phyloP scores from a whole-genome alignment of 2,113 vertebrate genomes.

The Scomber scombrus region DNA sequence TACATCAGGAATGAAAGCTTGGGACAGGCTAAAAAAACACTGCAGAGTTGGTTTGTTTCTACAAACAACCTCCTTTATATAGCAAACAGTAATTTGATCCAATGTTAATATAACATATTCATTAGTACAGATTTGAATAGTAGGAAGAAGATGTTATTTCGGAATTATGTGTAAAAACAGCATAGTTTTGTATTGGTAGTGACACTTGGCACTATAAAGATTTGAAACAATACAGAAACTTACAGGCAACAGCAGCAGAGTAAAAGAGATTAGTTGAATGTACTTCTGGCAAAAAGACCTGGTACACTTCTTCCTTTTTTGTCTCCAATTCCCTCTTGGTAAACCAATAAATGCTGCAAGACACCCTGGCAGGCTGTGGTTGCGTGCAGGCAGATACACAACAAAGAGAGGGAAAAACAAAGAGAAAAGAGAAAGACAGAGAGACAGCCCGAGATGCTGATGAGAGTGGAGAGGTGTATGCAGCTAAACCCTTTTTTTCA shows the following conservation, averaged over 20 bases:
- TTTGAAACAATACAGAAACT: background rate
- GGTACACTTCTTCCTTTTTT: background rate
- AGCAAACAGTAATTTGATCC: no score
- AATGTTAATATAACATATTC: no score
- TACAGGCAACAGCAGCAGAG: conserved; percentile 2
- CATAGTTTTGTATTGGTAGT: no score
- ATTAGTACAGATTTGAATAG: no score
- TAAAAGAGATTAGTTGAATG: conserved; percentile 16
- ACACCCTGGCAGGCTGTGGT: conserved; percentile 21
- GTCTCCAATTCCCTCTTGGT: conserved; percentile 6
- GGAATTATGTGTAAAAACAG: no score
- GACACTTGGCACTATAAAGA: background rate
- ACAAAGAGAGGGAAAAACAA: conserved; percentile 27
- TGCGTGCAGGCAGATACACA: conserved; percentile 35
- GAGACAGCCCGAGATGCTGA: conserved; percentile 52
- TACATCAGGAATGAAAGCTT: no score
- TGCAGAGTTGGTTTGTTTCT: no score
- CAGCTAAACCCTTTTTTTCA: conserved; percentile 36
- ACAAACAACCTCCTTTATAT: no score
- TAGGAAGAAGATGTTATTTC: no score
- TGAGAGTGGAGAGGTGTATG: conserved; percentile 48
- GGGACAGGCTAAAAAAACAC: background rate
- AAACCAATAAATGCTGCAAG: conserved; percentile 32
- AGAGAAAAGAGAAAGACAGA: conserved; percentile 18
- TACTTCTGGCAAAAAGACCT: background rate